Evolutionary conservation across 2,797 vertebrate genomes (phyloP).

Genomic region (Hylomyscus alleni): DNA sequence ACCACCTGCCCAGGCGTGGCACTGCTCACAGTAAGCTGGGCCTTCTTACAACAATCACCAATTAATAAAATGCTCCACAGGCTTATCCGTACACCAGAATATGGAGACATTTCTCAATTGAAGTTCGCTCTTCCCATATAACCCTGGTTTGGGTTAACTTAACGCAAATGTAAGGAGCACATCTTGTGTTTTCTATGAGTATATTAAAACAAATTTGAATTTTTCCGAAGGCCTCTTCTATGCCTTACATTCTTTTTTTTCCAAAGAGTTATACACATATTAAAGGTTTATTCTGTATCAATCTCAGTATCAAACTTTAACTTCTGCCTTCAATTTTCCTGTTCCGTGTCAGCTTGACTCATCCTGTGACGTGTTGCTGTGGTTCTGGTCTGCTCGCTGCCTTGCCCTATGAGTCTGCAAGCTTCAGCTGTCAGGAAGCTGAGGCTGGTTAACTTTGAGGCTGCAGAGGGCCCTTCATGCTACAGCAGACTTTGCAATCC

Average conservation of each 20-base stretch:
- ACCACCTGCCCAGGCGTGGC: neutral
- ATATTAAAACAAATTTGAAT: neutral
- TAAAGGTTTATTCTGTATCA: conserved; percentile 87
- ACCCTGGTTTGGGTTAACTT: neutral
- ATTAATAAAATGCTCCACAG: neutral
- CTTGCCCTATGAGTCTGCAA: conserved; percentile 68
- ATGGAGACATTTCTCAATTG: neutral
- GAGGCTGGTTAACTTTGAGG: conserved; percentile 99
- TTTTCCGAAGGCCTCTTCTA: neutral
- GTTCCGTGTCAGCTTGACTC: conserved; percentile 82
- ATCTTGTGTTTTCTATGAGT: neutral
- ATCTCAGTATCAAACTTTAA: conserved; percentile 88
- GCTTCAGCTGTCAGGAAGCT: conserved; percentile 96
- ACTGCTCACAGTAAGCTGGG: neutral
- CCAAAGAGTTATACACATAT: conserved; percentile 90
- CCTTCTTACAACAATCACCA: neutral
- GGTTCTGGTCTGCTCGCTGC: conserved; percentile 1
- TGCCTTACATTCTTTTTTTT: conserved; percentile 87
- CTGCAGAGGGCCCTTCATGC: conserved; percentile 98
- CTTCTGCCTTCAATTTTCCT: conserved; percentile 88
- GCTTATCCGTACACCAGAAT: neutral
- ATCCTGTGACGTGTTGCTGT: conserved; percentile 69
- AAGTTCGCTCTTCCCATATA: neutral
- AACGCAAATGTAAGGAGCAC: neutral
- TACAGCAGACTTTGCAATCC: conserved; percentile 99